Conservation (phyloP, 2,888 invertebrate genomes). For the Trachelus tabidus region DNA sequence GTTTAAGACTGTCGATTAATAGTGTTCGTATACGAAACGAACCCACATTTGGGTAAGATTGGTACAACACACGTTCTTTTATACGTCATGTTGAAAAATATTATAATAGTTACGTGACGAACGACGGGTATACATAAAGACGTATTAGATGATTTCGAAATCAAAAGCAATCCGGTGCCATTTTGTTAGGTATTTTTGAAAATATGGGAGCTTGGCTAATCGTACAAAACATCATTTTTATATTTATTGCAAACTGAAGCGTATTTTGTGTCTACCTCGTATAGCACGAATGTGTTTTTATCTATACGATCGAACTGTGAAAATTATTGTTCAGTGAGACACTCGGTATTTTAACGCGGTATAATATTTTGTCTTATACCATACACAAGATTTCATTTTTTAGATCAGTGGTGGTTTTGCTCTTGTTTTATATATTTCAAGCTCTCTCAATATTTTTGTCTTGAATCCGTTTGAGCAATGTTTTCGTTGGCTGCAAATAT, state of each 20-base stretch:
- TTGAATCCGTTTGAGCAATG: neutral
- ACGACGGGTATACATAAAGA: neutral
- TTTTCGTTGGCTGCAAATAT: neutral
- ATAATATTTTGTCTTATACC: neutral
- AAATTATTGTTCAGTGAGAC: neutral
- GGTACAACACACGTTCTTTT: neutral
- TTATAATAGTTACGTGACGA: neutral
- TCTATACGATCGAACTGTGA: neutral
- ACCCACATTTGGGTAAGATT: neutral
- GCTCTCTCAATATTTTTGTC: neutral
- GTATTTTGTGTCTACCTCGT: neutral
- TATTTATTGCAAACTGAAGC: neutral
- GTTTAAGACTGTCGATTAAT: constrained; percentile 4
- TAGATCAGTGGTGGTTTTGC: neutral
- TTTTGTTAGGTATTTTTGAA: neutral
- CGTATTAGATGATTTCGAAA: neutral
- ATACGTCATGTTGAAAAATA: neutral
- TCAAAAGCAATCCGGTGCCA: constrained; percentile 5
- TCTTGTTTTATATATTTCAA: neutral
- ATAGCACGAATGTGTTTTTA: neutral
- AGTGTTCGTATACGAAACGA: neutral
- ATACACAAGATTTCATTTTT: neutral
- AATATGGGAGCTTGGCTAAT: neutral
- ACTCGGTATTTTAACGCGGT: neutral
- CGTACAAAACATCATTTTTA: neutral